Evolutionary conservation across 2,888 invertebrate species (phyloP).

Genomic region (Rhodophaea formosa): DNA sequence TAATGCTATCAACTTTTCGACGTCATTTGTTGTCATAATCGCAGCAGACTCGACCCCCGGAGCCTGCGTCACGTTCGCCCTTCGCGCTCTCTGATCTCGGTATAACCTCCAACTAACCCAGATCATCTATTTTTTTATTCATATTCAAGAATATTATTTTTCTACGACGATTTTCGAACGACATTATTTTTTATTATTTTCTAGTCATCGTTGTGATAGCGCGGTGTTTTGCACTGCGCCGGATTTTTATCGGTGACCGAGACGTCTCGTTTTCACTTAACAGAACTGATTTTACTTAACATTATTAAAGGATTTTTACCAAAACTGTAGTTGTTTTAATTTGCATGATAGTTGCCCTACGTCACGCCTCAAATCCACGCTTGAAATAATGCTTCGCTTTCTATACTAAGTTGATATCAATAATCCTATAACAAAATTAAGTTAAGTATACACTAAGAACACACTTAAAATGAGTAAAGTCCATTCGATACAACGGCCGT

Average conservation of each 20-base stretch:
- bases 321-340: slow-evolving; percentile 73
- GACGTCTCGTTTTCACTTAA: slow-evolving; percentile 71
- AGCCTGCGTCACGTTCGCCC: slow-evolving; percentile 53
- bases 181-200: slow-evolving; percentile 49
- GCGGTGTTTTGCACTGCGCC: slow-evolving; percentile 49
- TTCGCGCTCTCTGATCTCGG: slow-evolving; percentile 75
- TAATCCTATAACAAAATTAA: slow-evolving; percentile 22
- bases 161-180: slow-evolving; percentile 51
- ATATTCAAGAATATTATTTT: slow-evolving; percentile 49
- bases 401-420: slow-evolving; percentile 48
- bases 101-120: slow-evolving; percentile 75
- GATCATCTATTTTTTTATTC: slow-evolving; percentile 68
- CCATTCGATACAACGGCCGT: slow-evolving; percentile 1
- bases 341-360: slow-evolving; percentile 61
- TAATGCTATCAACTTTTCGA: not conserved
- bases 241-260: slow-evolving; percentile 60
- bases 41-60: slow-evolving; percentile 36
- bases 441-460: slow-evolving; percentile 8
- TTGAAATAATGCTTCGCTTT: slow-evolving; percentile 71
- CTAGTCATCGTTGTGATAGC: slow-evolving; percentile 67
- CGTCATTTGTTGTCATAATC: not conserved
- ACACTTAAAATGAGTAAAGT: slow-evolving; percentile 2
- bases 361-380: slow-evolving; percentile 66
- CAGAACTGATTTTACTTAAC: slow-evolving; percentile 78
- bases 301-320: slow-evolving; percentile 76